Base-by-base conservation (phyloP, 2,888 invertebrate genomes). In the Epistrophella euchroma region DNA sequence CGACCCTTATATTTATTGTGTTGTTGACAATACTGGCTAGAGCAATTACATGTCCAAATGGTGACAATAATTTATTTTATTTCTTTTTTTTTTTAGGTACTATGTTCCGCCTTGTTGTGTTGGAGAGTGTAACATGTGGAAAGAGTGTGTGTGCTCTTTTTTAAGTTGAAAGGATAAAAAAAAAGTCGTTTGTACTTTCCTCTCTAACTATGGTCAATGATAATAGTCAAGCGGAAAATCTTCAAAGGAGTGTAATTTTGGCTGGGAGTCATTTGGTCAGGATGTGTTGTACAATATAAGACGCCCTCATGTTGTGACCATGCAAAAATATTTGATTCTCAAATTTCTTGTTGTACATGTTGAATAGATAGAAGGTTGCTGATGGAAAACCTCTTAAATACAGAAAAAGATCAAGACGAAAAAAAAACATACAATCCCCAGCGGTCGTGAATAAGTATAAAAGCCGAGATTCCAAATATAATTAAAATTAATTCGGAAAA, bases 31-130 rank as follows among this genome's bases (percentile, higher is more conserved):
- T 82, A 60, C 77, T 70, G 45, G 77, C 82, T 86, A 73, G 73
- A 82, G 77, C 86, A 86, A 86, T 86, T 82, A 86, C 82, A 86
- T 86, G 86, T 86, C 86, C 82, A 82, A 86, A 86, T 86, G 86
- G 86, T 86, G 86, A 86, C 82, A 82, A 86, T 86, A 86, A 81
- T 81, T 86, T 86, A 82, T 86, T 86, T 86, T 77, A 76, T 64
- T 80, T 74, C 68, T 17, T 77, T 50, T 52, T 25, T 25, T 2
- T 25, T 25, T 32, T 32, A 9, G 32, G 9, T 32, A 37, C 58
- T 60, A 71, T 66, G 77, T 71, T 82, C 82, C 82, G 86, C 82
- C 74, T 85, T 35, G 64, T 35, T 64, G 45, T 62, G 62, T 40
- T 40, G 55, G 55, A 55, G 62, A 55, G 62, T 75, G 40, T 62